Evolutionary conservation across 2,797 vertebrate species (phyloP), one percentile per base, ranked within the genome.

Genomic region (Phyllotis vaccarum): DNA sequence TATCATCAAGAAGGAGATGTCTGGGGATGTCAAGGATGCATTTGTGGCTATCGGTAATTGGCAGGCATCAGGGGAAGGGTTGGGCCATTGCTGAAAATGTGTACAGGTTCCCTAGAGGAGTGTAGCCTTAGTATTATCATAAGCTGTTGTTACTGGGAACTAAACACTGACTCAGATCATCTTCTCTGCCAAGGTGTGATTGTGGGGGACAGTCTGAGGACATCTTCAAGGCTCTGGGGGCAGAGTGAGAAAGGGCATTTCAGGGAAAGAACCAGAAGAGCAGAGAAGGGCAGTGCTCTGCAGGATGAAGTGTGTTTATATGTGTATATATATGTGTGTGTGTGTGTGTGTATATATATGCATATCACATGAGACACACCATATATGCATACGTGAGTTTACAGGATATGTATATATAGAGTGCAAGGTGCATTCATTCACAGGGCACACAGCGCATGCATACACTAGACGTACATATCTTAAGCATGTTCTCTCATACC

Each of bases 1-100:
- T 0, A 98, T 99, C 96, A 99, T 99, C 98, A 99, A 99, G 98
- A 99, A 99, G 97, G 99, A 99, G 96, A 99, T 99, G 99, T 99
- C 99, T 0, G 99, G 99, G 75, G 99, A 99, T 0, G 99, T 99
- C 87, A 99, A 98, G 97, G 99, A 99, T 0, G 98, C 99, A 4
- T 99, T 99, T 91, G 98, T 99, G 98, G 99, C 99, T 92, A 99
- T 99, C 14, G 99, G 99, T 99, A 98, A 99, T 98, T 98, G 52
- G 68, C 1, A 2, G 81, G 60, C 80, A 37, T 76, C 12, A 3
- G 22, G 75, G 0, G 0, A 56, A 76, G 76, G 83, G 66, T 9
- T n/a, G 46, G 34, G 49, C 6, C n/a, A 21, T 54, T 21, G 1
- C 6, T 40, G 54, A 49, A 49, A 17, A 29, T 31, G 3, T 31